phyloP scores from a whole-genome alignment of 2,113 vertebrate species.

The Platanista minor region DNA sequence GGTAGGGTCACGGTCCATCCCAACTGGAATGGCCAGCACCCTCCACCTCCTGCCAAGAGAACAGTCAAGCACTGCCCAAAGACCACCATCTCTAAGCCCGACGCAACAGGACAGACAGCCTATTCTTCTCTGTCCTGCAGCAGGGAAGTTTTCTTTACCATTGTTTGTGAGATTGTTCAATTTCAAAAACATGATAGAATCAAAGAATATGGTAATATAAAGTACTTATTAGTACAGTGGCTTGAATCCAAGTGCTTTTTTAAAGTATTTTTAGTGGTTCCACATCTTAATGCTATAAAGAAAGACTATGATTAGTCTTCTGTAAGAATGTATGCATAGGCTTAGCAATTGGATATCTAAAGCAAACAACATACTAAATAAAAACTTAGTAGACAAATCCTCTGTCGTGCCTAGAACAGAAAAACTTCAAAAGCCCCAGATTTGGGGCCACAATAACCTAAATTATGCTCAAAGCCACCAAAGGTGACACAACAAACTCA shows the following conservation, averaged over 20 bases:
- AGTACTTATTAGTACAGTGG: not conserved
- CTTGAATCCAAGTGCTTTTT: not conserved
- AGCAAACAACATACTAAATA: not conserved
- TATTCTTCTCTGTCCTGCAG: not conserved
- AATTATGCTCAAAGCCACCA: not conserved
- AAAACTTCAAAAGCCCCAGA: not conserved
- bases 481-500: not conserved
- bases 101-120: not conserved
- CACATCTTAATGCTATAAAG: not conserved
- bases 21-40: not conserved
- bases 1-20: too few relatives aligned
- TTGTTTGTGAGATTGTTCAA: not conserved
- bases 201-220: not conserved
- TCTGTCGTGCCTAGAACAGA: not conserved
- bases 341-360: not conserved
- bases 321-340: not conserved
- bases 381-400: not conserved
- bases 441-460: not conserved
- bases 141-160: not conserved
- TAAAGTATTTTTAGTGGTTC: not conserved
- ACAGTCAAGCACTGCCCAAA: not conserved
- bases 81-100: not conserved
- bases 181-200: constrained; percentile 22
- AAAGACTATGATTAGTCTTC: not conserved
- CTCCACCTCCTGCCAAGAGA: not conserved